phyloP scores from a whole-genome alignment of 2,888 invertebrate species.

The Dicroscelio sp. region DNA sequence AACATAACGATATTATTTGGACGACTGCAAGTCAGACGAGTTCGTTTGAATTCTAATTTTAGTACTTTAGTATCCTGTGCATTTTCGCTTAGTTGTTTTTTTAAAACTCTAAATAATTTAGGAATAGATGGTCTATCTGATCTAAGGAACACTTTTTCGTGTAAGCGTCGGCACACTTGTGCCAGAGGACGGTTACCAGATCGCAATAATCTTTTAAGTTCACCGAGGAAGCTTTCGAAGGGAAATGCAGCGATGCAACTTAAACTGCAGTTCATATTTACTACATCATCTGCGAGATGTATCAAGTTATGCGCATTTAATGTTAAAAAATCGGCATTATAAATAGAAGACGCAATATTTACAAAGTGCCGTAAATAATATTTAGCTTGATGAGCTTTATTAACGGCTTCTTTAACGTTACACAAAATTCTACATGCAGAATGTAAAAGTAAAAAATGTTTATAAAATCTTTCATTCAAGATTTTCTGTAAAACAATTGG shows the following conservation, averaged over 20 bases:
- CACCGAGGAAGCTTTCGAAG: constrained; percentile 76
- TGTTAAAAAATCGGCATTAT: too few relatives aligned
- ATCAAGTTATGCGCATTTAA: constrained; percentile 88
- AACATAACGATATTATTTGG: constrained; percentile 30
- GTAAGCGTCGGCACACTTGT: constrained; percentile 76
- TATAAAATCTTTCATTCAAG: constrained; percentile 64
- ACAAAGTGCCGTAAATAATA: constrained; percentile 85
- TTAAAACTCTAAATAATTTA: too few relatives aligned
- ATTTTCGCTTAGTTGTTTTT: neutral
- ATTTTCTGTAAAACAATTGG: constrained; percentile 82
- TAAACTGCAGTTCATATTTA: constrained; percentile 56
- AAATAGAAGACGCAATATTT: too few relatives aligned
- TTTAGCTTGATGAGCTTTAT: constrained; percentile 75
- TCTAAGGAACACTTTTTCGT: constrained; percentile 20
- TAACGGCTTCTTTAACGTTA: neutral
- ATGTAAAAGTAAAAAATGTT: constrained; percentile 84
- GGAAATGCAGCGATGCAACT: constrained; percentile 65
- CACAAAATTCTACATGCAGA: constrained; percentile 79
- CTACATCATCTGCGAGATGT: constrained; percentile 77
- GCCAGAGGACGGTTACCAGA: constrained; percentile 71
- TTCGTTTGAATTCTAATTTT: constrained; percentile 14
- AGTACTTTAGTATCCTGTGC: neutral
- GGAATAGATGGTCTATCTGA: neutral
- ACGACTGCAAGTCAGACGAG: neutral
- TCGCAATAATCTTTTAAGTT: constrained; percentile 69